Conservation (phyloP, 2,888 invertebrate genomes). For the Pseudolycoriella hygida region DNA sequence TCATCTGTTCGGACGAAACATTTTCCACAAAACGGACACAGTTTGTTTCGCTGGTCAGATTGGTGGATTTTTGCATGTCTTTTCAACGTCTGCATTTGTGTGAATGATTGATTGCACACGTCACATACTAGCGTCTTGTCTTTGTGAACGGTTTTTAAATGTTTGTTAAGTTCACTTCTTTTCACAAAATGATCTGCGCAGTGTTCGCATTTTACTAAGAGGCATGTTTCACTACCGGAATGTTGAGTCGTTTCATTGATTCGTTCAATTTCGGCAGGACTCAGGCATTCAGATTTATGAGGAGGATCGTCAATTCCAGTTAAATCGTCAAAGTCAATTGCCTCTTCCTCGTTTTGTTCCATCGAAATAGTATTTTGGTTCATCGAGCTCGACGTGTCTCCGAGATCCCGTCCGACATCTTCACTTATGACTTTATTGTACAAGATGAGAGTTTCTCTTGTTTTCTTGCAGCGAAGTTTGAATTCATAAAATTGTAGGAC, state of each 20-base stretch:
- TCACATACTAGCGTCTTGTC: conserved; percentile 16
- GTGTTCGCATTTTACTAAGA: too few relatives aligned
- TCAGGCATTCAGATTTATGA: background rate
- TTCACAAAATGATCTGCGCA: background rate
- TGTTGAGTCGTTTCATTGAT: background rate
- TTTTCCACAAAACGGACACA: conserved; percentile 15
- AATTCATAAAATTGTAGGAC: too few relatives aligned
- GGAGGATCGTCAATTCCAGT: too few relatives aligned
- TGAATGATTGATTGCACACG: conserved; percentile 27
- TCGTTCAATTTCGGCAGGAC: background rate
- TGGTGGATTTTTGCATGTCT: conserved; percentile 23
- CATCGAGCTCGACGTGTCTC: too few relatives aligned
- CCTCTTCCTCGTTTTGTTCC: too few relatives aligned
- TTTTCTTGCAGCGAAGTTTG: too few relatives aligned
- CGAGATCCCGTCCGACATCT: too few relatives aligned
- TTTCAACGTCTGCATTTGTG: conserved; percentile 28
- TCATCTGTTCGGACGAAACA: conserved; percentile 15
- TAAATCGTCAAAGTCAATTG: too few relatives aligned
- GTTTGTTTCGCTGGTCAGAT: conserved; percentile 13
- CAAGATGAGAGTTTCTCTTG: too few relatives aligned
- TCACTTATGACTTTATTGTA: too few relatives aligned
- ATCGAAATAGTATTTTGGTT: too few relatives aligned
- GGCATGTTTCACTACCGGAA: background rate
- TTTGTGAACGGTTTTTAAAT: background rate
- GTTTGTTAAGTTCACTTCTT: background rate